Evolutionary conservation across 2,888 invertebrate genomes (phyloP).

Genomic region (Eustalomyia histrio): DNA sequence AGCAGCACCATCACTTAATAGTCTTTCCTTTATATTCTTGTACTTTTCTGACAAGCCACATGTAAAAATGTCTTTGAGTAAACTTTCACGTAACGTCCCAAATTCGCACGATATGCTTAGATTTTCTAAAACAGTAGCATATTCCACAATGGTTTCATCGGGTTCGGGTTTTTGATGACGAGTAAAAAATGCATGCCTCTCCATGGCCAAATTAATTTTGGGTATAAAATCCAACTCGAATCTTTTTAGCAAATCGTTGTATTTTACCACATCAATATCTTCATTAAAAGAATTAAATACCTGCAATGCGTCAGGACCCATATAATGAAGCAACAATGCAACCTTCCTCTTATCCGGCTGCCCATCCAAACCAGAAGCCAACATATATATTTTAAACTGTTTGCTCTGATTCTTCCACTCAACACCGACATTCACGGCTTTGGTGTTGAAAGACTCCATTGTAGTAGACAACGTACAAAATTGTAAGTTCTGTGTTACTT

Average conservation of each 20-base stretch:
- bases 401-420: not conserved
- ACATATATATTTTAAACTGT: conserved; percentile 14
- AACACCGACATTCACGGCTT: too few relatives aligned
- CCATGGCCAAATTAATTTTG: not conserved
- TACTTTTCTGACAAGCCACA: conserved; percentile 37
- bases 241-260: not conserved
- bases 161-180: not conserved
- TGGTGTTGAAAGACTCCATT: too few relatives aligned
- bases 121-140: too few relatives aligned
- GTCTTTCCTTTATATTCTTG: conserved; percentile 39
- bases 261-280: conserved; percentile 11
- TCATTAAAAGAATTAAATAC: conserved; percentile 28
- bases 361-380: conserved; percentile 14
- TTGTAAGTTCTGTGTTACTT: too few relatives aligned
- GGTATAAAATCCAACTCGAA: not conserved
- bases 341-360: conserved; percentile 27
- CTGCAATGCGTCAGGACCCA: too few relatives aligned
- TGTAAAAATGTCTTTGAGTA: conserved; percentile 29
- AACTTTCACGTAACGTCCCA: not conserved
- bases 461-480: too few relatives aligned
- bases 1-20: conserved; percentile 50
- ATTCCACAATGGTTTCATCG: too few relatives aligned
- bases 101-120: too few relatives aligned
- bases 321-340: too few relatives aligned
- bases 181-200: not conserved